These are phyloP conservation scores for Ptilodon capucinus DNA, from an alignment of 2,888 invertebrate genomes.

Conservation along the genomic window DNA sequence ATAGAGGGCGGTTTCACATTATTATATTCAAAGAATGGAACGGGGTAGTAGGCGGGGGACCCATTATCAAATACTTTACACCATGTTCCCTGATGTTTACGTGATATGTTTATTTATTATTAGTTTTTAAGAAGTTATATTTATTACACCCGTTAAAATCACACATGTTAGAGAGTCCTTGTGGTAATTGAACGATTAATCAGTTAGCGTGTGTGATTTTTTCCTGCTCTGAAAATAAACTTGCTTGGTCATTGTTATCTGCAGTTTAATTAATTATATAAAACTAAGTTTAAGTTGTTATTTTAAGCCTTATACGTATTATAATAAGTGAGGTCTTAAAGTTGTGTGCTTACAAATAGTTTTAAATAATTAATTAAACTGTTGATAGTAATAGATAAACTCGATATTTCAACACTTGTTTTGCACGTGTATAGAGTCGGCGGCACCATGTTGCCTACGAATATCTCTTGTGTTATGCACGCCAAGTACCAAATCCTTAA, in stretches of 20 bases:
- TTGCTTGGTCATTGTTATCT: neutral
- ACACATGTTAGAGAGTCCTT: neutral
- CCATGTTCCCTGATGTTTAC: neutral
- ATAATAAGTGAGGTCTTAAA: neutral
- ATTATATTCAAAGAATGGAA: too few relatives aligned
- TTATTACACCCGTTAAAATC: neutral
- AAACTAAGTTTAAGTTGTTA: neutral
- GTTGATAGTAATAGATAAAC: neutral
- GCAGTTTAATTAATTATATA: neutral
- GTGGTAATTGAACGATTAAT: neutral
- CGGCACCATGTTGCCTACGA: too few relatives aligned
- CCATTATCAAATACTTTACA: neutral
- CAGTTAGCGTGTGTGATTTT: neutral
- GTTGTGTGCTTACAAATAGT: neutral
- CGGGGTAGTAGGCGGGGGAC: too few relatives aligned
- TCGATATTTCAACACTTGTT: neutral
- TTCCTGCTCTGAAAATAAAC: neutral
- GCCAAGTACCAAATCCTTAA: too few relatives aligned
- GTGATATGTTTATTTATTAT: neutral
- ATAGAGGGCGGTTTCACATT: too few relatives aligned
- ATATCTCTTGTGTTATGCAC: too few relatives aligned
- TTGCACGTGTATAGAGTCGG: neutral
- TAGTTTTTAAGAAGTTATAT: neutral
- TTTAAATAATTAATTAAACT: neutral
- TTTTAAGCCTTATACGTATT: neutral